Percentiles rank a stretch among this genome's conserved stretches.
Evolutionary conservation across 2,113 vertebrate species (phyloP).

Genomic region (Apodemus speciosus): DNA sequence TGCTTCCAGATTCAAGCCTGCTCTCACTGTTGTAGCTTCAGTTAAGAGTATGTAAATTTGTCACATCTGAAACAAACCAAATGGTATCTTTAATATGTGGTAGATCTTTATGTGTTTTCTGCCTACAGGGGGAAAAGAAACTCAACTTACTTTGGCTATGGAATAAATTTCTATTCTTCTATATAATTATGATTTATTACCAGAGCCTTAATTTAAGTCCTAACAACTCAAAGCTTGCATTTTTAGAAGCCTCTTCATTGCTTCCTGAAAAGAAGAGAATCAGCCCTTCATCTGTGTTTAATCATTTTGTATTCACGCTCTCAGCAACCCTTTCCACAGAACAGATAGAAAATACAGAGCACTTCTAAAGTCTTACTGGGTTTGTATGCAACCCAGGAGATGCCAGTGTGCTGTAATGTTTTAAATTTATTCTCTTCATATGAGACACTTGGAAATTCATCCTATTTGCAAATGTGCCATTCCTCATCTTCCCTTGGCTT

Average conservation of each 20-base stretch:
- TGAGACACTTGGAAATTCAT: not conserved
- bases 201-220: not conserved
- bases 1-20: not conserved
- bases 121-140: not conserved
- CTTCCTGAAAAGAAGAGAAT: not conserved
- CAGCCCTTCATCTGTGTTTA: not conserved
- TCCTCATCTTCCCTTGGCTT: not conserved
- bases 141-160: not conserved
- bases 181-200: slow-evolving; percentile 8
- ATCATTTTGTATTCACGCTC: slow-evolving; percentile 39
- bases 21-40: not conserved
- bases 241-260: not conserved
- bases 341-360: not conserved
- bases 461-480: not conserved
- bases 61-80: slow-evolving; percentile 2
- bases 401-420: not conserved
- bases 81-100: not conserved
- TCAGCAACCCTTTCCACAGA: not conserved
- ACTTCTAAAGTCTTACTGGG: not conserved
- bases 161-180: slow-evolving; percentile 25
- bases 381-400: not conserved
- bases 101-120: not conserved
- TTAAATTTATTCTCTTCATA: not conserved
- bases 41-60: not conserved
- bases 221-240: slow-evolving; percentile 19